phyloP scores from a whole-genome alignment of 2,888 invertebrate genomes.

The Ochropacha duplaris region DNA sequence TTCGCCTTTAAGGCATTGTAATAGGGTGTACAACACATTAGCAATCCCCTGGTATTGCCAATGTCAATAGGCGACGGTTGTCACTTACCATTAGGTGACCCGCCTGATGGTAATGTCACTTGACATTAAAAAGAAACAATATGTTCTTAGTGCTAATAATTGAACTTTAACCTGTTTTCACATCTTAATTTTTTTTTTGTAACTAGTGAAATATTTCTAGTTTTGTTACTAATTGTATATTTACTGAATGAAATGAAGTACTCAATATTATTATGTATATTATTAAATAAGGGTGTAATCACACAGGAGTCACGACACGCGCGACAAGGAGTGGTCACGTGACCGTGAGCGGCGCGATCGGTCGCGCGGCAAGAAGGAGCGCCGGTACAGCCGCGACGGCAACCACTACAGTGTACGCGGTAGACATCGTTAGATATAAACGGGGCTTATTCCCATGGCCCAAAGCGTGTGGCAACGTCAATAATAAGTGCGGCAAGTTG shows the following conservation, averaged over 20 bases:
- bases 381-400: slow-evolving; percentile 72
- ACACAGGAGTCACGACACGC: slow-evolving; percentile 46
- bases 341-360: slow-evolving; percentile 66
- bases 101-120: too few relatives aligned
- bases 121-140: too few relatives aligned
- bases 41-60: too few relatives aligned
- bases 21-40: too few relatives aligned
- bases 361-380: slow-evolving; percentile 62
- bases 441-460: neutral
- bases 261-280: neutral
- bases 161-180: too few relatives aligned
- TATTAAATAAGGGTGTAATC: neutral
- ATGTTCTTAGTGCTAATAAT: too few relatives aligned
- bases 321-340: slow-evolving; percentile 66
- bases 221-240: neutral
- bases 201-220: neutral
- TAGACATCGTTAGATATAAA: slow-evolving; percentile 59
- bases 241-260: neutral
- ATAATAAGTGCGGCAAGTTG: neutral
- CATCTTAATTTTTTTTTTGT: too few relatives aligned
- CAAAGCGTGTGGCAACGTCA: neutral
- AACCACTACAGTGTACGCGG: slow-evolving; percentile 62
- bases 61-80: too few relatives aligned
- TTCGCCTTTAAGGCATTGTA: too few relatives aligned
- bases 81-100: too few relatives aligned